phyloP scores from a whole-genome alignment of 2,797 vertebrate genomes.

The Lophius americanus region DNA sequence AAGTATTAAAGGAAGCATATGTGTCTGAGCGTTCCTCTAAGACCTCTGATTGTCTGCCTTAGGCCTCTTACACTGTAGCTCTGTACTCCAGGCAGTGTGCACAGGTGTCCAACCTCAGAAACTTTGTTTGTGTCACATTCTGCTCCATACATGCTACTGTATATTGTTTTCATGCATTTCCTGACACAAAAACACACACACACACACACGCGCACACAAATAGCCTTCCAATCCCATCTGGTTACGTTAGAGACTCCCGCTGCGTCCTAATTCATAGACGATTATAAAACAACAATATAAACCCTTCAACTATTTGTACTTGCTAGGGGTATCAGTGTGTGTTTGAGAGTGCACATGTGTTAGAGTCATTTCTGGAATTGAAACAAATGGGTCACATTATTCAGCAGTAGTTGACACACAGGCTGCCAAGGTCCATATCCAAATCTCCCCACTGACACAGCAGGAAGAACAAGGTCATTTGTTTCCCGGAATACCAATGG shows the following conservation, averaged over 20 bases:
- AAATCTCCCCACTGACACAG: slow-evolving; percentile 46
- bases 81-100: slow-evolving; percentile 12
- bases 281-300: slow-evolving; percentile 48
- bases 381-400: slow-evolving; percentile 67
- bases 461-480: slow-evolving; percentile 62
- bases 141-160: slow-evolving; percentile 32
- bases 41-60: not conserved
- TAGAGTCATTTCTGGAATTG: slow-evolving; percentile 61
- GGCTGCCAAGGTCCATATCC: slow-evolving; percentile 69
- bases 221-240: slow-evolving; percentile 4
- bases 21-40: too few relatives aligned
- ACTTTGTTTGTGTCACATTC: slow-evolving; percentile 31
- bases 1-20: too few relatives aligned
- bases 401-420: slow-evolving; percentile 67
- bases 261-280: slow-evolving; percentile 36
- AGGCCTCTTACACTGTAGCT: slow-evolving; percentile 17
- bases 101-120: slow-evolving; percentile 16
- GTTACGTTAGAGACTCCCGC: slow-evolving; percentile 32
- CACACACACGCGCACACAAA: not conserved
- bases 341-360: not conserved
- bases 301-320: slow-evolving; percentile 49
- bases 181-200: slow-evolving; percentile 19
- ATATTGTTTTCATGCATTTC: slow-evolving; percentile 41
- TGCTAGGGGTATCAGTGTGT: slow-evolving; percentile 22
- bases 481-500: slow-evolving; percentile 61